A percentile compares a stretch with the other conserved stretches of the same genome.
These are phyloP conservation scores for Quadroppia sp. DNA, from an alignment of 2,888 invertebrate genomes.

Conservation along the genomic window DNA sequence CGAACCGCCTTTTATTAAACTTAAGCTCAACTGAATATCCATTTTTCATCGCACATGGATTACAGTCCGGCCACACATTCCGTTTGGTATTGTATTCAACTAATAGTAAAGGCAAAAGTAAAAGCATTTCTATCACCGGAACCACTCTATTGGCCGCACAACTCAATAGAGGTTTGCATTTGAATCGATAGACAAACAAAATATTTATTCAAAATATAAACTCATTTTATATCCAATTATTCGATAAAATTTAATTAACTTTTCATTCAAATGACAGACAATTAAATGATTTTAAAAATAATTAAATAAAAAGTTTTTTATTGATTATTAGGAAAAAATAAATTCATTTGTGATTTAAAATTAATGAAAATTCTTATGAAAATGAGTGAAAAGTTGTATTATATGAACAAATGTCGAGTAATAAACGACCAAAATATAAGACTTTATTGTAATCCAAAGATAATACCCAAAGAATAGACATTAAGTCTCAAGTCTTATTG, in stretches of 20 bases:
- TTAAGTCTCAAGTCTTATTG: conserved; percentile 19
- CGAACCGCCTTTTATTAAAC: conserved; percentile 47
- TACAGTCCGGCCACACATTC: conserved; percentile 47
- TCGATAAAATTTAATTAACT: too few relatives aligned
- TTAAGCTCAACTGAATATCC: conserved; percentile 46
- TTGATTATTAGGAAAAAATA: too few relatives aligned
- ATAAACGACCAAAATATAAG: background rate
- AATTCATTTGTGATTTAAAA: too few relatives aligned
- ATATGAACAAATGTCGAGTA: background rate
- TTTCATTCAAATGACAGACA: too few relatives aligned
- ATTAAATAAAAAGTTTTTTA: too few relatives aligned
- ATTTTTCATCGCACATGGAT: conserved; percentile 45
- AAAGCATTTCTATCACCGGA: conserved; percentile 44
- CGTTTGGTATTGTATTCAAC: conserved; percentile 47
- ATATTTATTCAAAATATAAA: background rate
- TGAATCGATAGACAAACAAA: background rate
- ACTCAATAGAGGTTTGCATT: conserved; percentile 45
- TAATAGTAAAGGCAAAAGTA: conserved; percentile 47
- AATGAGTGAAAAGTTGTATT: background rate
- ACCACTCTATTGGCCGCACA: conserved; percentile 45
- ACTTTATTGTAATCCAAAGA: conserved; percentile 1
- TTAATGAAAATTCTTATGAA: too few relatives aligned
- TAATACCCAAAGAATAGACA: background rate
- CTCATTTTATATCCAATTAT: too few relatives aligned
- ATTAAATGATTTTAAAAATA: too few relatives aligned